phyloP scores from a whole-genome alignment of 2,113 vertebrate genomes.

The Sminthopsis crassicaudata region DNA sequence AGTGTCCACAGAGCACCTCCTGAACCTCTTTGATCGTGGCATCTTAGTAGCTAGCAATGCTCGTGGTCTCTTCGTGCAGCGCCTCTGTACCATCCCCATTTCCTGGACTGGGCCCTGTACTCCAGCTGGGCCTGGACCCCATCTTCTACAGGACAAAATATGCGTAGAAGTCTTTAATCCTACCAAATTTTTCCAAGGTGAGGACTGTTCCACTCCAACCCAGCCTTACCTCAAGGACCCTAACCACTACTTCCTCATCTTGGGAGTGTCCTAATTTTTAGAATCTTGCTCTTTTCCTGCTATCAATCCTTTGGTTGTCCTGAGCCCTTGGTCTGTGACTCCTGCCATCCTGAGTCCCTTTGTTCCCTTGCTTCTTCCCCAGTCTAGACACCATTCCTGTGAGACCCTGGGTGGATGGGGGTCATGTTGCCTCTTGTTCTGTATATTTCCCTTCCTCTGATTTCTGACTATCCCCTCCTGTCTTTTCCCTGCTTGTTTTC shows the following conservation, averaged over 20 bases:
- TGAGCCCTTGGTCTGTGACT: background rate
- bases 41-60: slow-evolving; percentile 85
- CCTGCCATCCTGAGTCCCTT: background rate
- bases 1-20: slow-evolving; percentile 80
- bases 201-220: slow-evolving; percentile 43
- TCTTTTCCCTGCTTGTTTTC: background rate
- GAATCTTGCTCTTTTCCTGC: background rate
- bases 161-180: slow-evolving; percentile 87
- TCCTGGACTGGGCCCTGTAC: slow-evolving; percentile 87
- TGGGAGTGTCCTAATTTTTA: background rate
- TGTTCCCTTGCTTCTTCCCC: background rate
- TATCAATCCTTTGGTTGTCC: background rate
- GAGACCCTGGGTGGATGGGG: background rate
- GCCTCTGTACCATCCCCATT: slow-evolving; percentile 87
- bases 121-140: slow-evolving; percentile 40
- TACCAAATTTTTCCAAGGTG: slow-evolving; percentile 85
- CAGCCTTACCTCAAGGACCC: background rate
- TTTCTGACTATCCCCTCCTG: background rate
- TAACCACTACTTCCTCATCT: background rate
- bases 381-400: background rate
- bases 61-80: slow-evolving; percentile 86
- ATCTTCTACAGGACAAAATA: slow-evolving; percentile 84
- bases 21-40: slow-evolving; percentile 87
- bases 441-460: background rate
- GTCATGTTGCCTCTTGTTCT: background rate